Conservation (phyloP, 2,113 vertebrate genomes). For the Lucifuga dentata region DNA sequence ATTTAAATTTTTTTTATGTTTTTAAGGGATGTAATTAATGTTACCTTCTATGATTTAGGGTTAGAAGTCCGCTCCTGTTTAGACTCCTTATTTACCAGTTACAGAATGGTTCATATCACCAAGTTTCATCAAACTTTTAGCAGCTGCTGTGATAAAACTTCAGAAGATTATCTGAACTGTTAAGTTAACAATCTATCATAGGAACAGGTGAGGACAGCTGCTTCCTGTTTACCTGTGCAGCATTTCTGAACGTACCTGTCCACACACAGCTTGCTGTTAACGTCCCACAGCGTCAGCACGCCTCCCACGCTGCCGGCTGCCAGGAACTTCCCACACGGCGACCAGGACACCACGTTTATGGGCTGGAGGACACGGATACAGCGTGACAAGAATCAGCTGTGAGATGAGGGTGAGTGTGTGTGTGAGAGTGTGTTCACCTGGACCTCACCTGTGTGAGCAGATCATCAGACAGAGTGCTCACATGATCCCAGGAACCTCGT, state of each 20-base stretch:
- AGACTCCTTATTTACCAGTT: too few relatives aligned
- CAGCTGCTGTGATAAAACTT: too few relatives aligned
- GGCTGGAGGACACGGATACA: conserved; percentile 73
- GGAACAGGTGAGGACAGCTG: too few relatives aligned
- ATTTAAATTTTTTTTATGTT: too few relatives aligned
- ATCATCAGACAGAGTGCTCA: conserved; percentile 84
- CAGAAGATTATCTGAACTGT: too few relatives aligned
- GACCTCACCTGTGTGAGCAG: conserved; percentile 86
- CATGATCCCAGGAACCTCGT: conserved; percentile 88
- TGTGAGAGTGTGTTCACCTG: not conserved
- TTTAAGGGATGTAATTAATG: too few relatives aligned
- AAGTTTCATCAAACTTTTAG: too few relatives aligned
- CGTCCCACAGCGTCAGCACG: conserved; percentile 88
- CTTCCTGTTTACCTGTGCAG: not conserved
- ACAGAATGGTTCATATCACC: too few relatives aligned
- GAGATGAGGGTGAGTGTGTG: not conserved
- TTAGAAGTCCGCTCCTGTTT: too few relatives aligned
- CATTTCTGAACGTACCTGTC: conserved; percentile 85
- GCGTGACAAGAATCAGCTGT: too few relatives aligned
- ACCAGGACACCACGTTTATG: conserved; percentile 92
- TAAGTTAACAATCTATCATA: too few relatives aligned
- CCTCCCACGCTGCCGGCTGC: conserved; percentile 90
- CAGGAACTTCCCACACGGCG: conserved; percentile 90
- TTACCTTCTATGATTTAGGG: too few relatives aligned
- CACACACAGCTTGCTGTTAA: conserved; percentile 86